Base-by-base conservation (phyloP, 2,888 invertebrate genomes). In the Laothoe populi region DNA sequence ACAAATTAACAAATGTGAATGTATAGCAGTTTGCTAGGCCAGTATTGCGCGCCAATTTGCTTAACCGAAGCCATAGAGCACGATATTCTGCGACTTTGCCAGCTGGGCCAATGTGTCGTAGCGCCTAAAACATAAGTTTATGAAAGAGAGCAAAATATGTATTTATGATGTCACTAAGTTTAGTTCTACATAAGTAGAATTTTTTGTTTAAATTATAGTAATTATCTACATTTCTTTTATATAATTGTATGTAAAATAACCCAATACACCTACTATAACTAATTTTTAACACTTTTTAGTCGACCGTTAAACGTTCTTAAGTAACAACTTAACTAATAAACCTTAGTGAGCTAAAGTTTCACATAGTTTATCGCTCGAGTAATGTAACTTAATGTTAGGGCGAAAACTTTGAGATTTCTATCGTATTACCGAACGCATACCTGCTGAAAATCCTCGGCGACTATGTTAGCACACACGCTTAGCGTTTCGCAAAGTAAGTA, bases 401-500 rank as follows among this genome's bases (percentile, higher is more conserved):
- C 31, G 3, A 8, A 35, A 53, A 53, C 10, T 53, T 35, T 11
- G 53, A 26, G n/a, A 26, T 26, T 26, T 49, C 49, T 53, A 53
- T 53, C 31, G 40, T 57, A 8, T 61, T 35, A 21, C 10, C 8
- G 26, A 61, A 31, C 19, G 13, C 59, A 53, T 70, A 94, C 94
- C 85, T 87, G 90, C 83, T 96, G 95, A 77, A 96, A 96, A 74
- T 96, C 95, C 64, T 95, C 95, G 2, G 96, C 95, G 45, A 96
- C 81, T 24, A 95, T 88, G 67, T 94, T 94, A 0, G 96, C 96
- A 4, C 95, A 94, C 16, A 89, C 86, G 66, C 95, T 95, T 19
- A 96, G 88, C 0, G 94, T 90, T 74, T 95, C 94, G 69, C 96
- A 96, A 13, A 95, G 92, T 0, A 96, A 86, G 73, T 94, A 96